A percentile compares a stretch with the other conserved stretches of the same genome.
phyloP scores from a whole-genome alignment of 2,797 vertebrate genomes.

The Lindbergichthys nudifrons region DNA sequence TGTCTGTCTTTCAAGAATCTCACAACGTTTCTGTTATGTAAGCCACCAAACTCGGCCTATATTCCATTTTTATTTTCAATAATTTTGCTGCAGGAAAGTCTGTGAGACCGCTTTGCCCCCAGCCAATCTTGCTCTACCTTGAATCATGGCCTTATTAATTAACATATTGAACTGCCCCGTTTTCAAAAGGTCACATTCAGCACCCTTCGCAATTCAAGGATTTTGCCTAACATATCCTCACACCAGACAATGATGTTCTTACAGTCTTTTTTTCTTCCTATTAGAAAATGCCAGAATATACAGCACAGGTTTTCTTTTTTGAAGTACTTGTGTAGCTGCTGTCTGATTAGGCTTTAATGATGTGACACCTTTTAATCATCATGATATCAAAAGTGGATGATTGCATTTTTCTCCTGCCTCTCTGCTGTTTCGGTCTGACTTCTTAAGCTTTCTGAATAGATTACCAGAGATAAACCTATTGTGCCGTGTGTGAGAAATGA shows the following conservation, averaged over 20 bases:
- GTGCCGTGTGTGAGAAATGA: conserved; percentile 64
- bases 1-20: neutral
- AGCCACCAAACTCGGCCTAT: neutral
- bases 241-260: conserved; percentile 10
- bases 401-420: conserved; percentile 26
- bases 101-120: conserved; percentile 16
- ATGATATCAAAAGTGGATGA: conserved; percentile 32
- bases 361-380: conserved; percentile 46
- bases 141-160: conserved; percentile 71
- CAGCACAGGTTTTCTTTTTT: neutral
- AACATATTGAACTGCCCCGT: conserved; percentile 65
- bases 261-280: conserved; percentile 2
- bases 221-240: conserved; percentile 42
- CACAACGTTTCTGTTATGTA: neutral
- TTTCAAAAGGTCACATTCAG: conserved; percentile 64
- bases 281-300: neutral
- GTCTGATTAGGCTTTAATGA: conserved; percentile 22
- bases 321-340: conserved; percentile 14
- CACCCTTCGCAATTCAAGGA: conserved; percentile 43
- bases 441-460: conserved; percentile 53
- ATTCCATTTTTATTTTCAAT: conserved; percentile 20
- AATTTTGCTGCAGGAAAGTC: conserved; percentile 36
- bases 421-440: conserved; percentile 34
- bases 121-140: conserved; percentile 48
- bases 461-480: conserved; percentile 68